Evolutionary conservation across 2,113 vertebrate species (phyloP).

Genomic region (Bostrychus sinensis): DNA sequence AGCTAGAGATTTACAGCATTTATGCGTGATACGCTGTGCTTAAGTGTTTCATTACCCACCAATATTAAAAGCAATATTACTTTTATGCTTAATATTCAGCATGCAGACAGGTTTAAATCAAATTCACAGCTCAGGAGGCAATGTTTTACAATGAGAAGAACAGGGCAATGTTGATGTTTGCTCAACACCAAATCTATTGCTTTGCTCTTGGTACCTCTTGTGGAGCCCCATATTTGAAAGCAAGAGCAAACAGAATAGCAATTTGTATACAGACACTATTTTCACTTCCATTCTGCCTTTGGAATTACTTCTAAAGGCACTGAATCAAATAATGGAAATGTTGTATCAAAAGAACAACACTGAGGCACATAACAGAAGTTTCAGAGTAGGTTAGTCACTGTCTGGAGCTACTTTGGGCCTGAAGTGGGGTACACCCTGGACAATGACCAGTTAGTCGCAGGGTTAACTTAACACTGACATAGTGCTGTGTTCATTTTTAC

Average conservation of each 20-base stretch:
- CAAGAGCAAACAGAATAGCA: background rate
- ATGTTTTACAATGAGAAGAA: background rate
- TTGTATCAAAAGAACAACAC: too few relatives aligned
- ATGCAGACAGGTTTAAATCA: slow-evolving; percentile 9
- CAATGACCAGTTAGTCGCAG: too few relatives aligned
- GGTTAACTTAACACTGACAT: too few relatives aligned
- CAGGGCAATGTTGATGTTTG: background rate
- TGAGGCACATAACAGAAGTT: too few relatives aligned
- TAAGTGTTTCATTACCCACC: background rate
- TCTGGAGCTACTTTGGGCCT: too few relatives aligned
- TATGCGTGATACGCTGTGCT: background rate
- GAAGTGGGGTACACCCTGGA: too few relatives aligned
- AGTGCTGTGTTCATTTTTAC: too few relatives aligned
- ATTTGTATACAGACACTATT: too few relatives aligned
- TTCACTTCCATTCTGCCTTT: too few relatives aligned
- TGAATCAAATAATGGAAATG: too few relatives aligned
- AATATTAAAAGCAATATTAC: background rate
- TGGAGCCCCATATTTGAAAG: background rate
- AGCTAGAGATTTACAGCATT: slow-evolving; percentile 19
- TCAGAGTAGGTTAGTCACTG: too few relatives aligned
- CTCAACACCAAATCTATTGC: background rate
- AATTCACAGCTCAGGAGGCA: slow-evolving; percentile 13
- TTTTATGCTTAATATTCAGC: slow-evolving; percentile 4
- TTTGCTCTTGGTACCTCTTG: background rate
- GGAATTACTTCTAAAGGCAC: too few relatives aligned